Evolutionary conservation across 2,113 vertebrate genomes (phyloP).

Genomic region (Alexandromys fortis): DNA sequence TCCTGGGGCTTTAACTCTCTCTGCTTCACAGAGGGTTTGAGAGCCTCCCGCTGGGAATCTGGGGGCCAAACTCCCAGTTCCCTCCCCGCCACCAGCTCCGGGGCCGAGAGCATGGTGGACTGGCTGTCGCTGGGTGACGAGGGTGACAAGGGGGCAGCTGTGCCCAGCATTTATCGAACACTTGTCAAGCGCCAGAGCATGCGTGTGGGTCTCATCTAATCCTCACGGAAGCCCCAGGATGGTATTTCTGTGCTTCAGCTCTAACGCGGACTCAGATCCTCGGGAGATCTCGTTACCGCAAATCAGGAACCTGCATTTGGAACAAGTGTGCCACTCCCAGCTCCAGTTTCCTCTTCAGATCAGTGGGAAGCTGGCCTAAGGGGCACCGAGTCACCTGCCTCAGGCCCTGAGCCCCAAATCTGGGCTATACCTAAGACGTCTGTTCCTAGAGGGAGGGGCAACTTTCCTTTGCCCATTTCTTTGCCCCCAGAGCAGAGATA

Average conservation of each 20-base stretch:
- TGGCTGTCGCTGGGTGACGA: not conserved
- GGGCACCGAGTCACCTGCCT: not conserved
- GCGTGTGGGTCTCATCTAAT: not conserved
- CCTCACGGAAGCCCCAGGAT: not conserved
- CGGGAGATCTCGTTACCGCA: not conserved
- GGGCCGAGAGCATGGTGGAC: not conserved
- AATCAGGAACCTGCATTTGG: not conserved
- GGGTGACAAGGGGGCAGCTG: too few relatives aligned
- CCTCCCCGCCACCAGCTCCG: too few relatives aligned
- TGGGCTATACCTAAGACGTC: not conserved
- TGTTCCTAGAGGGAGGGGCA: not conserved
- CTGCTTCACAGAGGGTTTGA: not conserved
- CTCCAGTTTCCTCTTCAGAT: not conserved
- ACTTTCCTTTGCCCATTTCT: not conserved
- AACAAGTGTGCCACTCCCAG: not conserved
- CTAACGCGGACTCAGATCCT: fast-evolving
- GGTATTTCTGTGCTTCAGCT: not conserved
- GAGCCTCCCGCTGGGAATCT: not conserved
- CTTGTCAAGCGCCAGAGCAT: not conserved
- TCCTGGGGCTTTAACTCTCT: constrained; percentile 45
- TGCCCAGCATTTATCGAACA: not conserved
- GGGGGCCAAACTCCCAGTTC: not conserved
- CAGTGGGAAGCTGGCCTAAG: not conserved
- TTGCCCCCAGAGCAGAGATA: not conserved
- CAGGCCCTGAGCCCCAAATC: not conserved